A percentile compares a stretch with the other conserved stretches of the same genome.
Evolutionary conservation across 37 sponge, comb jelly and placozoan species (phyloP).

Genomic region (Agelas oroides): DNA sequence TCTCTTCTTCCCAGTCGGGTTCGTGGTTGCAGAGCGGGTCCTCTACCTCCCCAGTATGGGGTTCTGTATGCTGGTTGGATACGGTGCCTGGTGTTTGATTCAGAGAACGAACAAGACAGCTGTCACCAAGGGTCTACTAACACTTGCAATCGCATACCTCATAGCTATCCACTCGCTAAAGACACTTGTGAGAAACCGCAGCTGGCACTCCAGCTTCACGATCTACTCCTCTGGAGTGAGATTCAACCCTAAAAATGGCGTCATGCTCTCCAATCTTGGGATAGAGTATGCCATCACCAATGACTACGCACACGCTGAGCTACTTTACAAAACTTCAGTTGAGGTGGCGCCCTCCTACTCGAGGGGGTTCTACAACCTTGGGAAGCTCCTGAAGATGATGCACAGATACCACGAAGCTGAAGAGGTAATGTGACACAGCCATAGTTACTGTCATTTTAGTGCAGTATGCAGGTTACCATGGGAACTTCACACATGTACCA

Average conservation of each 20-base stretch:
- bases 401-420: constrained; percentile 74
- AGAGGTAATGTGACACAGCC: constrained; percentile 10
- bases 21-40: constrained; percentile 95
- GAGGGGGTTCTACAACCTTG: constrained; percentile 79
- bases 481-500: too few species aligned
- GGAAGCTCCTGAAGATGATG: constrained; percentile 71
- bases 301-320: constrained; percentile 70
- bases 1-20: constrained; percentile 95
- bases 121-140: background rate
- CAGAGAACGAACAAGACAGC: background rate
- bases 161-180: constrained; percentile 55
- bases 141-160: constrained; percentile 33
- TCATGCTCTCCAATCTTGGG: constrained; percentile 74
- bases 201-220: constrained; percentile 69
- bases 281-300: constrained; percentile 65
- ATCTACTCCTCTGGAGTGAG: constrained; percentile 78
- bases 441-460: too few species aligned
- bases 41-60: constrained; percentile 93
- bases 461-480: too few species aligned
- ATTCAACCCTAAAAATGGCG: constrained; percentile 75
- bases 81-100: constrained; percentile 17
- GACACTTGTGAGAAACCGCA: constrained; percentile 74
- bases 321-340: constrained; percentile 57
- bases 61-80: constrained; percentile 44
- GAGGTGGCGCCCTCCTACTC: constrained; percentile 69